These are phyloP conservation scores for Cephalopachus bancanus DNA, from an alignment of 2,797 vertebrate species.

Conservation along the genomic window DNA sequence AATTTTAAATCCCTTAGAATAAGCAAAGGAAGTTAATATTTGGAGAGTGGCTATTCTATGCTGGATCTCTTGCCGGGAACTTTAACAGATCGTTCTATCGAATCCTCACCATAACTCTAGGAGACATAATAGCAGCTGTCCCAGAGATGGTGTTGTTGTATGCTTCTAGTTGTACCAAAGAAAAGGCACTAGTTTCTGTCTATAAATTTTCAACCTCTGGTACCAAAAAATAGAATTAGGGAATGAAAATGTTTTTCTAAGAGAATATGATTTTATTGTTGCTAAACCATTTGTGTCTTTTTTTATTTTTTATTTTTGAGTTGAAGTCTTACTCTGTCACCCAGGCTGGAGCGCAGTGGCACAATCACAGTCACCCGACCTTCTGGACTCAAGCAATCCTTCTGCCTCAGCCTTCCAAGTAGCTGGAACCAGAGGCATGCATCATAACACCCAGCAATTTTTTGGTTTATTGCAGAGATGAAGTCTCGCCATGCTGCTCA, in stretches of 20 bases:
- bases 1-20: not conserved
- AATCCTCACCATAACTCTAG: not conserved
- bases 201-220: not conserved
- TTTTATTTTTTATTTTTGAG: not conserved
- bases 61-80: not conserved
- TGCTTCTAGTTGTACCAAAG: not conserved
- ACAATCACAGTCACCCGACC: not conserved
- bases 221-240: not conserved
- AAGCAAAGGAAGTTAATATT: not conserved
- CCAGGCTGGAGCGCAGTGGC: not conserved
- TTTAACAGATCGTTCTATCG: not conserved
- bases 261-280: not conserved
- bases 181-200: not conserved
- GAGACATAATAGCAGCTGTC: not conserved
- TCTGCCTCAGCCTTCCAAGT: too few species aligned
- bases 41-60: not conserved
- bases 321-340: too few species aligned
- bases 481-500: too few species aligned
- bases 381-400: too few species aligned
- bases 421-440: too few species aligned
- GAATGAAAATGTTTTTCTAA: not conserved
- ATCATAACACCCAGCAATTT: too few species aligned
- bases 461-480: too few species aligned
- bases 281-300: not conserved
- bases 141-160: accelerated